Conservation (phyloP, 1,140 invertebrate genomes). For the Muscidifurax raptorellus region DNA sequence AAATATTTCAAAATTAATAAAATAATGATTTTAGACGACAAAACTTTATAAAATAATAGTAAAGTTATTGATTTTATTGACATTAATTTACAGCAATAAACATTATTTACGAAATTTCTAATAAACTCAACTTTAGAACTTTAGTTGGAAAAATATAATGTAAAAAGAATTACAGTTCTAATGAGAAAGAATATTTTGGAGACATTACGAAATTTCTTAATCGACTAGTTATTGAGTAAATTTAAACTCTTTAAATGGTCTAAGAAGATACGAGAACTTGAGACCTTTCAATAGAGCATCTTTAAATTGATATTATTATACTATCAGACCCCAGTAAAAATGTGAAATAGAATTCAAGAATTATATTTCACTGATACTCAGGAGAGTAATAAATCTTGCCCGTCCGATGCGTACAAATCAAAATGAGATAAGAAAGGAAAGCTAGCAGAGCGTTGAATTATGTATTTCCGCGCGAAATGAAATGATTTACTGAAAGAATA, state of each 20-base stretch:
- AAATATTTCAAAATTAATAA: no score
- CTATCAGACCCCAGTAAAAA: not conserved
- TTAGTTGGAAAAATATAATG: not conserved
- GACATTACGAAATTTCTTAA: conserved; percentile 12
- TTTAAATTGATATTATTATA: not conserved
- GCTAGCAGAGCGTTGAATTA: not conserved
- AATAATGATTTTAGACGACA: no score
- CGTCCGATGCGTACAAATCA: conserved; percentile 42
- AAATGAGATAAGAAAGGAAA: conserved; percentile 6
- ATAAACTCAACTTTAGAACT: not conserved
- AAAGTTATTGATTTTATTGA: not conserved
- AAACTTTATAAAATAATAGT: not conserved
- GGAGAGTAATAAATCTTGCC: not conserved
- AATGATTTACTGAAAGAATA: conserved; percentile 5
- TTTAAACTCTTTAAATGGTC: not conserved
- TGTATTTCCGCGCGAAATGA: conserved; percentile 1
- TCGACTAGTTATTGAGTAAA: not conserved
- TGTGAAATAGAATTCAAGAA: not conserved
- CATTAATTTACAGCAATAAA: not conserved
- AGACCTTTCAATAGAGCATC: not conserved
- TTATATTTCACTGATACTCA: not conserved
- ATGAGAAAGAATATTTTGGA: not conserved
- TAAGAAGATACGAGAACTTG: conserved; percentile 11
- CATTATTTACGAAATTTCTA: not conserved
- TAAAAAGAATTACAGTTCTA: not conserved